Evolutionary conservation across 2,113 vertebrate species (phyloP).

Genomic region (Electrona antarctica): DNA sequence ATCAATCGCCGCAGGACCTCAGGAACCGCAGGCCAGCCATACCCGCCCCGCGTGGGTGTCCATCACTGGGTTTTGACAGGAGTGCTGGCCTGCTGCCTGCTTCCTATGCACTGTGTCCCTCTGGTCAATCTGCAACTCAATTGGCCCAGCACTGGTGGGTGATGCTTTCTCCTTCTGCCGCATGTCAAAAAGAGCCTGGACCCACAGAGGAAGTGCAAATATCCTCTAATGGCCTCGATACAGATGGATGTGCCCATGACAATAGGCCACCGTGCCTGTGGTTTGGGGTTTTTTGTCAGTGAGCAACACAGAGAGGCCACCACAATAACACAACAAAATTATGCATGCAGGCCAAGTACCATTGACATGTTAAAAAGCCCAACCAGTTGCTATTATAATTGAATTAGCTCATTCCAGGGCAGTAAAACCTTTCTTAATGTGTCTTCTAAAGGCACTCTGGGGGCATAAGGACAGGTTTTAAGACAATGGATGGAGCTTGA

Average conservation of each 20-base stretch:
- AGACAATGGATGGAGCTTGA: slow-evolving; percentile 64
- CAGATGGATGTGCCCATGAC: slow-evolving; percentile 83
- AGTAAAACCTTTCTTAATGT: slow-evolving; percentile 66
- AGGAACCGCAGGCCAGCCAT: slow-evolving; percentile 51
- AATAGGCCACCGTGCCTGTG: slow-evolving; percentile 78
- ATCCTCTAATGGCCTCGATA: slow-evolving; percentile 83
- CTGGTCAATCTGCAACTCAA: slow-evolving; percentile 80
- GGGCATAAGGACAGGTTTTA: slow-evolving; percentile 59
- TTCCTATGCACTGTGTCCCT: slow-evolving; percentile 56
- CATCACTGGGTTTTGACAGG: slow-evolving; percentile 74
- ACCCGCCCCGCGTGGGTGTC: slow-evolving; percentile 62
- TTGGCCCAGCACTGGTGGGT: slow-evolving; percentile 70
- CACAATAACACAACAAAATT: slow-evolving; percentile 80
- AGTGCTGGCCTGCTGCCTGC: slow-evolving; percentile 66
- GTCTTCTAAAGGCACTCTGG: slow-evolving; percentile 68
- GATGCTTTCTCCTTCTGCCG: slow-evolving; percentile 74
- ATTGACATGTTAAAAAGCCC: slow-evolving; percentile 81
- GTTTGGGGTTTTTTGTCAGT: slow-evolving; percentile 76
- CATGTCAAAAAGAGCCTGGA: slow-evolving; percentile 81
- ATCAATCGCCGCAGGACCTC: slow-evolving; percentile 63
- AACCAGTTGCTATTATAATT: slow-evolving; percentile 76
- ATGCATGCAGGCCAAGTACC: slow-evolving; percentile 78
- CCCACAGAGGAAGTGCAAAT: slow-evolving; percentile 84
- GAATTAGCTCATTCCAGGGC: slow-evolving; percentile 74
- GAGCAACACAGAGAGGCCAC: slow-evolving; percentile 71